Percentiles rank a stretch among this genome's conserved stretches.
Conservation (phyloP, 2,797 vertebrate species). For the Phoebastria nigripes region DNA sequence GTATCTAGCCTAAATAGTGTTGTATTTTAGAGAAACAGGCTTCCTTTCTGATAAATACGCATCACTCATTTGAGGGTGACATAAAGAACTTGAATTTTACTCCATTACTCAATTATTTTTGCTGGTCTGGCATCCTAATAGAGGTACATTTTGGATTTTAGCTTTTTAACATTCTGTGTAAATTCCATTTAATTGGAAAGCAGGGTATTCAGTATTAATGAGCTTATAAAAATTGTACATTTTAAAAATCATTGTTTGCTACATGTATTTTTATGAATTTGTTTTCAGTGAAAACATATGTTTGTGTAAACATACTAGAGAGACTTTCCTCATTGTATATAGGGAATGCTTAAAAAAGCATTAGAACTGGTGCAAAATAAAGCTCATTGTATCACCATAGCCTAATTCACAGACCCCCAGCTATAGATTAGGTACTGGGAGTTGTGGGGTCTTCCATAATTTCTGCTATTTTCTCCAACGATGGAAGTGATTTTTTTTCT, state of each 20-base stretch:
- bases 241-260: not conserved
- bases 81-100: not conserved
- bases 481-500: not conserved
- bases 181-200: not conserved
- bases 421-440: not conserved
- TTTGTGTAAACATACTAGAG: not conserved
- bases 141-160: not conserved
- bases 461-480: not conserved
- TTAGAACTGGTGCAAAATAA: not conserved
- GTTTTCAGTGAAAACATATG: not conserved
- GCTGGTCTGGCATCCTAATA: not conserved
- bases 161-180: not conserved
- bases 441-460: not conserved
- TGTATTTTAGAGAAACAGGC: not conserved
- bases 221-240: not conserved
- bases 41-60: not conserved
- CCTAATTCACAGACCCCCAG: not conserved
- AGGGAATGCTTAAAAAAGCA: not conserved
- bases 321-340: not conserved
- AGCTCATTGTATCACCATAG: not conserved
- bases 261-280: not conserved
- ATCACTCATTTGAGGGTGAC: not conserved
- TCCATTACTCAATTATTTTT: not conserved
- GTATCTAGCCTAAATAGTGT: not conserved
- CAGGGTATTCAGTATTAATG: not conserved